Conservation (phyloP, 2,888 invertebrate genomes). For the Sphaerophoria taeniata region DNA sequence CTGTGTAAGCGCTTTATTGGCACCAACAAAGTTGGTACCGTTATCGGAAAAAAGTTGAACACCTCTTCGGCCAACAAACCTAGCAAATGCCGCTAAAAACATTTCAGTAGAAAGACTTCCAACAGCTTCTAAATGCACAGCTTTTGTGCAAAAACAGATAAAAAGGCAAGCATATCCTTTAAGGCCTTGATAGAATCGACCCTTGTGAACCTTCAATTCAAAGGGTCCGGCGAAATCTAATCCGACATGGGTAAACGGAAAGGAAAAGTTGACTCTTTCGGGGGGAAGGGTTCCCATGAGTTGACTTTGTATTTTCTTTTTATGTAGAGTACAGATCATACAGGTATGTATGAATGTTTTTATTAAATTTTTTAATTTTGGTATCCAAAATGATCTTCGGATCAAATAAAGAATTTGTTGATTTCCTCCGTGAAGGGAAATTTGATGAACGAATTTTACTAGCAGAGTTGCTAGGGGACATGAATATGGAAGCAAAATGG, state of each 20-base stretch:
- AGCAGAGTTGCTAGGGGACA: too few species aligned
- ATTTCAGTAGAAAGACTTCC: slow-evolving; percentile 28
- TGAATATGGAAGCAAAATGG: slow-evolving; percentile 8
- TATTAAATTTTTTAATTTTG: slow-evolving; percentile 34
- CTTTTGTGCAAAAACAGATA: slow-evolving; percentile 17
- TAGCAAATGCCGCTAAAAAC: slow-evolving; percentile 46
- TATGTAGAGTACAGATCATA: slow-evolving; percentile 24
- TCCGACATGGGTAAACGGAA: slow-evolving; percentile 54
- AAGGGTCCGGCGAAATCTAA: slow-evolving; percentile 15
- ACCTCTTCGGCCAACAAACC: slow-evolving; percentile 52
- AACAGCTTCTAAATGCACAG: slow-evolving; percentile 37
- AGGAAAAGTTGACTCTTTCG: slow-evolving; percentile 47
- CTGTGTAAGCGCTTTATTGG: background rate
- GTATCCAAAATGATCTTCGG: slow-evolving; percentile 37
- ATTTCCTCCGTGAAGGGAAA: slow-evolving; percentile 3
- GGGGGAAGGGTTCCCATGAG: slow-evolving; percentile 55
- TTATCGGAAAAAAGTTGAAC: slow-evolving; percentile 10
- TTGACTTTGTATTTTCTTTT: slow-evolving; percentile 27
- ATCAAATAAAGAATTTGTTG: background rate
- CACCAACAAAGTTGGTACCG: slow-evolving; percentile 31
- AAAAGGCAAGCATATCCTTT: slow-evolving; percentile 53
- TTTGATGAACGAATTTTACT: slow-evolving; percentile 11
- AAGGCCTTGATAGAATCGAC: slow-evolving; percentile 28
- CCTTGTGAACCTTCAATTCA: slow-evolving; percentile 24
- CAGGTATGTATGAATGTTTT: too few species aligned